Percentiles rank a stretch among this genome's conserved stretches.
Conservation (phyloP, 1,140 invertebrate genomes). For the Leptestheria dahalacensis region DNA sequence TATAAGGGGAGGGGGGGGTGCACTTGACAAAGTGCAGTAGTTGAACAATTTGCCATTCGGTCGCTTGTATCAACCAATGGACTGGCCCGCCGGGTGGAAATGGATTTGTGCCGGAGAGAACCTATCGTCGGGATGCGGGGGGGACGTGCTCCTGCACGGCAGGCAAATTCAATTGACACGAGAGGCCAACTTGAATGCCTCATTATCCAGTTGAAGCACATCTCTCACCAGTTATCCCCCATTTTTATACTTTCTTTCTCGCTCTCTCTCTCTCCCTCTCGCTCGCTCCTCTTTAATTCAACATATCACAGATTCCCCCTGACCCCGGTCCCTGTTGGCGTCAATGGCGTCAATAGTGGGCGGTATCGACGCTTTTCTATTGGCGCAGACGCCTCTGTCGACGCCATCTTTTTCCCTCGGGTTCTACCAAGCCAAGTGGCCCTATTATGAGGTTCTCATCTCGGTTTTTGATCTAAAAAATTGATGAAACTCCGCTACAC, state of each 20-base stretch:
- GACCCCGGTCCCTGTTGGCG: background rate
- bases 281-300: background rate
- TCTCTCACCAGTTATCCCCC: background rate
- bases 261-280: background rate
- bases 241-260: background rate
- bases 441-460: too few relatives aligned
- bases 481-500: too few relatives aligned
- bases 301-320: too few relatives aligned
- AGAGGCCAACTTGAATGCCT: constrained; percentile 13
- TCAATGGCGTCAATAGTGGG: background rate
- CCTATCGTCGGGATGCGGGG: background rate
- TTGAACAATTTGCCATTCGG: background rate
- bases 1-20: too few relatives aligned
- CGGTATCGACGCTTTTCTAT: background rate
- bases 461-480: too few relatives aligned
- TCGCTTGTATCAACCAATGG: background rate
- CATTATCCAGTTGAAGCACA: constrained; percentile 8
- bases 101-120: background rate
- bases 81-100: background rate
- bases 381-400: background rate
- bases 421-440: too few relatives aligned
- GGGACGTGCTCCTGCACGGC: background rate
- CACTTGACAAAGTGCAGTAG: background rate
- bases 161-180: constrained; percentile 7
- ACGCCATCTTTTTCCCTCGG: background rate